Evolutionary conservation across 1,140 invertebrate genomes (phyloP), one percentile per base, ranked within the genome.

Genomic region (Drosophila trapezifrons): DNA sequence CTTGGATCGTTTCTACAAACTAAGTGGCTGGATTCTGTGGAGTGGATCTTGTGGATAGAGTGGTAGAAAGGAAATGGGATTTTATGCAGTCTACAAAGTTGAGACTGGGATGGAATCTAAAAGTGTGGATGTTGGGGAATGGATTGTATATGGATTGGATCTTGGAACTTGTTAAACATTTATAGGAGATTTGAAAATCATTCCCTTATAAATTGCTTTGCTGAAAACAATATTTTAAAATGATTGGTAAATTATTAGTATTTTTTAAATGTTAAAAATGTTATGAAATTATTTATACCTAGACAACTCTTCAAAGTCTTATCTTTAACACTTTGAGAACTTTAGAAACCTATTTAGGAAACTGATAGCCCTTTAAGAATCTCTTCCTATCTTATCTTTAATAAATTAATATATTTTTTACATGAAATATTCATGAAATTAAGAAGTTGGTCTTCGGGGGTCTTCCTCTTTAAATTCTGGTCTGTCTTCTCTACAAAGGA

Each of bases 1-100:
- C 17, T 15, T 54, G 59, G 32, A 35, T 54, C 15, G 38, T 27
- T 18, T 54, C 10, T 59, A 20, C n/a, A 29, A n/a, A 10, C 22
- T 25, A 35, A 25, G 8, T 2, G n/a, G n/a, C n/a, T 59, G 69
- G 29, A 35, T 40, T 6, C 18, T 58, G 52, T 71, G 52, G 52
- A 40, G 32, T 27, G 51, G 12, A 70, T 55, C 0, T 13, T 71
- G 42, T 47, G 18, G 25, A 5, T 15, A 0, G 18, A 35, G 12
- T 18, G 18, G 52, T 54, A n/a, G 18, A 13, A 22, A n/a, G 27
- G 18, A 37, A 37, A n/a, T 18, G 35, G 35, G 10, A 40, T 20
- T 25, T 27, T 10, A 3, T 12, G 51, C 8, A 12, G 5, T 32
- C 46, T 43, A 22, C 32, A 56, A 29, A 55, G 32, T 17, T 40